Percentiles rank a stretch among this genome's conserved stretches.
These are phyloP conservation scores for Tetraneura akinire DNA, from an alignment of 1,140 invertebrate genomes.

Conservation along the genomic window DNA sequence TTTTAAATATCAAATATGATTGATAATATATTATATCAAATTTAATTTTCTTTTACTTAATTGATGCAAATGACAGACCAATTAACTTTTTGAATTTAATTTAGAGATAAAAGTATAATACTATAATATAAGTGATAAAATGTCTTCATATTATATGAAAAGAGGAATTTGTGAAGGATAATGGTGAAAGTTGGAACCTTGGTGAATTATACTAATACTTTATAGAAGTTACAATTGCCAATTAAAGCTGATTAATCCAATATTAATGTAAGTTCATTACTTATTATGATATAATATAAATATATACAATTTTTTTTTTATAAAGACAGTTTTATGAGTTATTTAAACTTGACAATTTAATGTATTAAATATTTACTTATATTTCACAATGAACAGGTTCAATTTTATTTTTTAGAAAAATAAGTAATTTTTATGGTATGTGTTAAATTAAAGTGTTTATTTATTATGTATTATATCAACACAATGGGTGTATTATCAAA, in stretches of 20 bases:
- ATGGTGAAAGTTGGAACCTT: slow-evolving; percentile 14
- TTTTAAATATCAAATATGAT: slow-evolving; percentile 16
- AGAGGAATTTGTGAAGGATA: slow-evolving; percentile 11
- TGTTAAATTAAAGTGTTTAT: no score
- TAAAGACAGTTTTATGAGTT: neutral
- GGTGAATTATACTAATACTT: neutral
- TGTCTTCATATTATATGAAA: neutral
- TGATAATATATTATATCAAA: neutral
- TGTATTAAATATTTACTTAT: neutral
- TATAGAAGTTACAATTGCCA: slow-evolving; percentile 8
- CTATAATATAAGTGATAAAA: neutral
- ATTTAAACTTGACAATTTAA: neutral
- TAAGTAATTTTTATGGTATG: no score
- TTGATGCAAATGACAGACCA: neutral
- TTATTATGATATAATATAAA: no score
- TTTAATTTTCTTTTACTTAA: neutral
- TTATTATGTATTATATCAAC: no score
- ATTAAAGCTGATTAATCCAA: neutral
- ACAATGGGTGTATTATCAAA: no score
- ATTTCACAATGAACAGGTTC: no score
- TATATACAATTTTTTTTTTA: no score
- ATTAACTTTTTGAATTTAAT: neutral
- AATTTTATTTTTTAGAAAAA: no score
- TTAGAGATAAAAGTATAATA: no score
- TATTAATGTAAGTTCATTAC: neutral